phyloP scores from a whole-genome alignment of 2,888 invertebrate species.

The Heteropelma amictum region DNA sequence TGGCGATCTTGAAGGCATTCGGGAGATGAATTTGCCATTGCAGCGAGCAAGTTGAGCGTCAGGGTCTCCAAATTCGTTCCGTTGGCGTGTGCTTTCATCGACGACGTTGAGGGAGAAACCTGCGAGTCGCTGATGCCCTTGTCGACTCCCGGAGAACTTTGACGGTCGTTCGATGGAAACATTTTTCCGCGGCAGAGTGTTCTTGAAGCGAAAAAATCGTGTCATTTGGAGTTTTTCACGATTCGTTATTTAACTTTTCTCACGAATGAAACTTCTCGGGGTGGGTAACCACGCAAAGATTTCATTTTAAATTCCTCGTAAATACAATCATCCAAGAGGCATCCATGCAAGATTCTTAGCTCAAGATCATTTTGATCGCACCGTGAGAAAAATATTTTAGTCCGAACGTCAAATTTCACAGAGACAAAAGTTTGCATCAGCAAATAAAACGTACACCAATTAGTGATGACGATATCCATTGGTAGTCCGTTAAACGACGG shows the following conservation, averaged over 20 bases:
- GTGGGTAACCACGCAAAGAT: too few relatives aligned
- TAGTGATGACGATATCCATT: not conserved
- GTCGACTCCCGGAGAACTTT: too few relatives aligned
- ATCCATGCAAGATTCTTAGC: too few relatives aligned
- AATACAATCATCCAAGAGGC: too few relatives aligned
- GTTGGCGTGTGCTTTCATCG: not conserved
- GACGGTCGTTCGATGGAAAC: too few relatives aligned
- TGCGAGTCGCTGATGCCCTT: too few relatives aligned
- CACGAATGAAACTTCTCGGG: too few relatives aligned
- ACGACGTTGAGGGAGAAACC: not conserved
- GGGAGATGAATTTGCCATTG: conserved; percentile 14
- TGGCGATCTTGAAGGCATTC: conserved; percentile 4
- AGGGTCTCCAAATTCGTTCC: conserved; percentile 22
- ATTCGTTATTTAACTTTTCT: too few relatives aligned
- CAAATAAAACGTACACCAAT: not conserved
- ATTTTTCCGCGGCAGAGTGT: not conserved
- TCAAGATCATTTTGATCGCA: not conserved
- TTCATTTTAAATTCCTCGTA: too few relatives aligned
- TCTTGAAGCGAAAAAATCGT: too few relatives aligned
- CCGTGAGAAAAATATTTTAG: not conserved
- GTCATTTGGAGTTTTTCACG: too few relatives aligned
- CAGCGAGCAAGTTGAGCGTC: conserved; percentile 19
- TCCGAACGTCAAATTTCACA: not conserved
- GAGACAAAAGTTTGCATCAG: not conserved
- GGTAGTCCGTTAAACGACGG: not conserved